phyloP scores from a whole-genome alignment of 2,888 invertebrate genomes.

The Pteria penguin region DNA sequence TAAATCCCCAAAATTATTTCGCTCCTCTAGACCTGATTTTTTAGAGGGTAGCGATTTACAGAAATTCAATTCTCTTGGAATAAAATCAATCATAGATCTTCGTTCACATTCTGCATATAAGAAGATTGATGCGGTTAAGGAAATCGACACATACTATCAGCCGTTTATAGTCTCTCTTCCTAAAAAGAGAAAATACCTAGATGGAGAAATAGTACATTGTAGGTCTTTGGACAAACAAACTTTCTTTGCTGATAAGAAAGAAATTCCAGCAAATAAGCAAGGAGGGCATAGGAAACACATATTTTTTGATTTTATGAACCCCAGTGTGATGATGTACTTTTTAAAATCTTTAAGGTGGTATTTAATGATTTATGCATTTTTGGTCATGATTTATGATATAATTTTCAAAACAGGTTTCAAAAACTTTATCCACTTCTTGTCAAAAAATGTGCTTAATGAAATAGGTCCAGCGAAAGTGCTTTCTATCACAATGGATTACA shows the following conservation, averaged over 20 bases:
- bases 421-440: constrained; percentile 25
- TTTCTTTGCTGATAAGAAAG: neutral
- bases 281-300: constrained; percentile 48
- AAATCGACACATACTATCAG: constrained; percentile 62
- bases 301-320: constrained; percentile 67
- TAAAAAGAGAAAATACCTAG: constrained; percentile 46
- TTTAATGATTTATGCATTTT: constrained; percentile 59
- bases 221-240: neutral
- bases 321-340: constrained; percentile 60
- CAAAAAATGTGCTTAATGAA: constrained; percentile 17
- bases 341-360: constrained; percentile 68
- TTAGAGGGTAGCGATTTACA: constrained; percentile 57
- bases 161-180: constrained; percentile 60
- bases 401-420: constrained; percentile 40
- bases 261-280: neutral
- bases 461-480: constrained; percentile 10
- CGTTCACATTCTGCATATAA: constrained; percentile 68
- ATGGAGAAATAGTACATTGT: constrained; percentile 45
- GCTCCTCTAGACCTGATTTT: constrained; percentile 73
- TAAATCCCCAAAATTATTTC: constrained; percentile 50
- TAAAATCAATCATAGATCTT: constrained; percentile 70
- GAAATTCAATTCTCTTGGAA: constrained; percentile 57
- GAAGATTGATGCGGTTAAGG: constrained; percentile 54
- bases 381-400: constrained; percentile 60
- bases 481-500: constrained; percentile 22